Percentiles rank a stretch among this genome's conserved stretches.
phyloP scores from a whole-genome alignment of 2,888 invertebrate genomes.

The Odontothrips loti region DNA sequence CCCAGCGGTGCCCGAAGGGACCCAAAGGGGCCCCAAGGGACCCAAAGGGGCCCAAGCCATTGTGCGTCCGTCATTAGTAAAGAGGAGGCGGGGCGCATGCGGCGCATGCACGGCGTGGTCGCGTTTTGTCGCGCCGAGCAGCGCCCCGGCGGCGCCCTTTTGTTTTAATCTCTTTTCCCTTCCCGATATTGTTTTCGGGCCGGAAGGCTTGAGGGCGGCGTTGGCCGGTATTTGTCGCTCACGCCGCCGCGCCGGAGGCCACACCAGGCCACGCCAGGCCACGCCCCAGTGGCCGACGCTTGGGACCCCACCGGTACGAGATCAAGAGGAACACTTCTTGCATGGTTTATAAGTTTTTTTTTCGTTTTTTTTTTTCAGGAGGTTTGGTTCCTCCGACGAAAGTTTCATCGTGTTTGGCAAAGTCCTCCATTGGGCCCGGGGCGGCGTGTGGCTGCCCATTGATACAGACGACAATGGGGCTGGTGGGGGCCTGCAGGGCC shows the following conservation, averaged over 20 bases:
- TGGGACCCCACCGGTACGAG: no score
- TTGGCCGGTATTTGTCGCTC: neutral
- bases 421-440: no score
- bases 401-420: no score
- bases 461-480: neutral
- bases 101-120: neutral
- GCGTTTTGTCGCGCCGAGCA: neutral
- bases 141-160: neutral
- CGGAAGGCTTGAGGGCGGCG: neutral
- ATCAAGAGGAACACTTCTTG: no score
- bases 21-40: neutral
- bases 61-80: constrained; percentile 7
- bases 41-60: neutral
- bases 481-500: neutral
- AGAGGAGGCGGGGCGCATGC: neutral
- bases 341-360: no score
- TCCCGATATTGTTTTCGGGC: constrained; percentile 9
- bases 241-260: neutral
- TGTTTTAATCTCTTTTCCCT: neutral
- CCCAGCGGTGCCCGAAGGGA: neutral
- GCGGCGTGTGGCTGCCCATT: no score
- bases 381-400: no score
- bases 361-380: no score
- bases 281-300: neutral
- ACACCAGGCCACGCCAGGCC: no score